These are phyloP conservation scores for Novumbra hubbsi DNA, from an alignment of 2,797 vertebrate species.

Conservation along the genomic window DNA sequence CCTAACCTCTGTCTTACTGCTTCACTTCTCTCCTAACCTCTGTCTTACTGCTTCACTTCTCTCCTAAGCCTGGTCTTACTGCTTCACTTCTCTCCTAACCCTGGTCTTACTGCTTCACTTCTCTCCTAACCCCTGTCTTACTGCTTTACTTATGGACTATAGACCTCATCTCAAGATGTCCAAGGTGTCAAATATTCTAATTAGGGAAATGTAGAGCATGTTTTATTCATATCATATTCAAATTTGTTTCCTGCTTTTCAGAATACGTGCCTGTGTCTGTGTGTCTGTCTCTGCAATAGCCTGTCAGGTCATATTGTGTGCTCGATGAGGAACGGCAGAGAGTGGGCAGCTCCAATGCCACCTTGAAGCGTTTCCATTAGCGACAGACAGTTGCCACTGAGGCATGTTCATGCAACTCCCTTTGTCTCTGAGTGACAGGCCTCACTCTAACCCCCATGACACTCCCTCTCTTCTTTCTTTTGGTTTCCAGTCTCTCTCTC, in stretches of 20 bases:
- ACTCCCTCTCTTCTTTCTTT: not conserved
- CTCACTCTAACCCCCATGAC: not conserved
- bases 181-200: no score
- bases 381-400: constrained; percentile 9
- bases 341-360: constrained; percentile 42
- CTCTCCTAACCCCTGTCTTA: not conserved
- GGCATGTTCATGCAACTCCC: constrained; percentile 35
- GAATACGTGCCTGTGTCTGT: not conserved
- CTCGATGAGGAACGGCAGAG: constrained; percentile 40
- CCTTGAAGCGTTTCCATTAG: constrained; percentile 49
- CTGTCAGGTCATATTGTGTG: constrained; percentile 61
- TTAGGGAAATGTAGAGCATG: no score
- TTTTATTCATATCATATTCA: no score
- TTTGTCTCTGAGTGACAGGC: constrained; percentile 31
- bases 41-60: no score
- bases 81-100: no score
- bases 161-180: no score
- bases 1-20: no score
- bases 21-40: no score
- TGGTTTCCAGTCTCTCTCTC: not conserved
- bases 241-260: not conserved
- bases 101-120: no score
- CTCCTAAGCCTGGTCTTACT: no score
- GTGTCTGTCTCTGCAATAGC: not conserved
- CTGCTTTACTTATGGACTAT: not conserved